Base-by-base conservation (phyloP, 1,140 invertebrate species). In the Drosophila ercepeae region DNA sequence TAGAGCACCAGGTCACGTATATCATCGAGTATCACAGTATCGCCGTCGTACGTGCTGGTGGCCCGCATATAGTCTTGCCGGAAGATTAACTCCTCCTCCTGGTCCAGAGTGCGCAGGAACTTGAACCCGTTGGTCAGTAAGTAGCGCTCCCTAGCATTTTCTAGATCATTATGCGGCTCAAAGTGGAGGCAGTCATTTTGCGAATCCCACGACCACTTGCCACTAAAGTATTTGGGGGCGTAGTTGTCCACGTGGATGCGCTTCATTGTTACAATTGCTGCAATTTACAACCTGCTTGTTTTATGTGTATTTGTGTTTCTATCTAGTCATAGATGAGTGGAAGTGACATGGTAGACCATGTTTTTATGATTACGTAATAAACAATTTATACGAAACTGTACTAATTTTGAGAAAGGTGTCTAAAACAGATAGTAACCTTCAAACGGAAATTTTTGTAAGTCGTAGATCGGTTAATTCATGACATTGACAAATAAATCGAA, bases 21-120 rank as follows among this genome's bases (percentile, higher is more conserved):
- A 46, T 91, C 89, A 7, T 57, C 51, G 0, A 91, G 36, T 2
- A 78, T 54, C 23, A 91, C 63, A 0, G 55, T 63, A 14, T 91
- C 88, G 11, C 64, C 39, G 23, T 86, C 88, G 16, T 58, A 73
- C 1, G 61, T 72, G n/a, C 14, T 29, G 0, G 75, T 34, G 1
- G 63, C 11, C 0, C 79, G 68, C n/a, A 53, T 16, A 53, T 57
- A 91, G 6, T 89, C 70, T 16, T 83, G 64, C 1, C 88, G 75
- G 27, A 78, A 89, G 9, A 91, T 86, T 32, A 86, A 32, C 39
- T 91, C 90, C 14, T 91, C 90, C 34, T 86, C 60, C 41, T 91
- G 88, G 51, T 79, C 77, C 0, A 91, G 54, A 0, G 55, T 63
- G 1, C 71, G 58, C 4, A 75, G 14, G 13, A 91, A 91, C 18